Base-by-base conservation (phyloP, 53 echinoderm and acorn worm species). In the Hippasteria phrygiana region DNA sequence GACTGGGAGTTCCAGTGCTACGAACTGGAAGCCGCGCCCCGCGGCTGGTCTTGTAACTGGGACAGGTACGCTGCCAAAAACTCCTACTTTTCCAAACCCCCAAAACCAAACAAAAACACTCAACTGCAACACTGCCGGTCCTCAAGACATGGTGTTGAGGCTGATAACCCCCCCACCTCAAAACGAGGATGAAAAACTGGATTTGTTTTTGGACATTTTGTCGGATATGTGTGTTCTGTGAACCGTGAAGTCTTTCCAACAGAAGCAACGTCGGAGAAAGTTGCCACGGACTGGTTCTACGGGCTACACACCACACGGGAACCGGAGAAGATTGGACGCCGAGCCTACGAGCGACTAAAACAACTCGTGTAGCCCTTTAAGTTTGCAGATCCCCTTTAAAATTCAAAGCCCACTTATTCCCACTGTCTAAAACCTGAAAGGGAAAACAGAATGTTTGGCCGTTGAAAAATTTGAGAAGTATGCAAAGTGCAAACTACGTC, bases 1-100 rank as follows among this genome's bases (percentile, higher is more conserved):
- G 92, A 90, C 89, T 97, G 97, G 97, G 95, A 97, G 77, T 88
- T 97, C 42, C 90, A 95, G 86, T 90, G 88, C 32, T 91, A 95
- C 43, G 97, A 97, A 83, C 80, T 71, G 16, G 95, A 95, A 78
- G 95, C 97, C 18, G 92, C 92, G 38, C 97, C 97, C 63, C 66
- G 77, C 0, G 93, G 92, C 41, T 97, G 97, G 97, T 91, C 93
- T 62, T 97, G 97, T 88, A 90, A 88, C 38, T 97, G 97, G 97
- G 95, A 97, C 95, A 97, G 97, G 97, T 97, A 96, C 96, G 96
- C 74, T 86, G 75, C 59, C 42, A 76, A 48, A 83, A 50, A 74
- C 89, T 91, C 56, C 77, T 65, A 43, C 63, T 72, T 81, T 86
- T 42, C 34, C 51, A 43, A 82, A 80, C 38, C 43, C 37, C 17